Evolutionary conservation across 2,797 vertebrate species (phyloP).

Genomic region (Danio choprae): DNA sequence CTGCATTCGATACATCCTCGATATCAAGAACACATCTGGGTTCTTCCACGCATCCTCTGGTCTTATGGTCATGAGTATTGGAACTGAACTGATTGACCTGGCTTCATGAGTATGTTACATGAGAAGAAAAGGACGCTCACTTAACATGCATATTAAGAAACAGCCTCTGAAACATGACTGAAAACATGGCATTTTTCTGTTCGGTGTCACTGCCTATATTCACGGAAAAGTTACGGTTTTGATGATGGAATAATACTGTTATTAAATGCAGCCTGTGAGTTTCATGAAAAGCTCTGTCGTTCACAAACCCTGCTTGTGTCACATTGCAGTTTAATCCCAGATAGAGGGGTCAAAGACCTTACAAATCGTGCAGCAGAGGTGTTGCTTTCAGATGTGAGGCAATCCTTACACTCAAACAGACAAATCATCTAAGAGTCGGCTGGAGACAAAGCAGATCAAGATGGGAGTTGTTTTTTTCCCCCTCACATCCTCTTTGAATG

Average conservation of each 20-base stretch:
- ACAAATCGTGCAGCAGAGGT: conserved; percentile 45
- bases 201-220: background rate
- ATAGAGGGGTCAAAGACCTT: conserved; percentile 39
- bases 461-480: conserved; percentile 23
- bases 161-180: too few relatives aligned
- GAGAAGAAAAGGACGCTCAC: too few relatives aligned
- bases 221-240: conserved; percentile 18
- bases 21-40: too few relatives aligned
- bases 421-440: conserved; percentile 40
- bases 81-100: too few relatives aligned
- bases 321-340: conserved; percentile 48
- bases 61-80: too few relatives aligned
- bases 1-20: too few relatives aligned
- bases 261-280: conserved; percentile 50
- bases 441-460: conserved; percentile 56
- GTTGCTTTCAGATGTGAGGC: conserved; percentile 30
- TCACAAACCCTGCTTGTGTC: conserved; percentile 44
- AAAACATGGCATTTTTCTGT: too few relatives aligned
- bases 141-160: too few relatives aligned
- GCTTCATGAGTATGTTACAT: too few relatives aligned
- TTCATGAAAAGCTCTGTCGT: conserved; percentile 37
- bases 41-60: too few relatives aligned
- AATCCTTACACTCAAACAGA: conserved; percentile 14
- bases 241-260: conserved; percentile 47
- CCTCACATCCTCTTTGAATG: conserved; percentile 18